Base-by-base conservation (phyloP, 2,797 vertebrate species). In the Gymnoscopelus microlampas region DNA sequence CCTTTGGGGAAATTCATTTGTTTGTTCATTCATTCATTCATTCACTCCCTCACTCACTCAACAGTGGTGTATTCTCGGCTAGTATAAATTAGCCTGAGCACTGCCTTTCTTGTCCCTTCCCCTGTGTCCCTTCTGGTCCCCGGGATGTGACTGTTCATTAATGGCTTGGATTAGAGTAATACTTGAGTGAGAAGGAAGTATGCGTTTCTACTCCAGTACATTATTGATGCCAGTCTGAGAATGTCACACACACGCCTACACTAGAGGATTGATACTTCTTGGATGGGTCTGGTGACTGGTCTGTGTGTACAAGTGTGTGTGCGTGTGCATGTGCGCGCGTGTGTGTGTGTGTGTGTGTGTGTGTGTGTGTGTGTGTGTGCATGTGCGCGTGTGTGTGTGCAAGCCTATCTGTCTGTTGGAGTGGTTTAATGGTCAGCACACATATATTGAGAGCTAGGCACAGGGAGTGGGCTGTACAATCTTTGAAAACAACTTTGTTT, bases 111-210 rank as follows among this genome's bases (percentile, higher is more conserved):
- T 44, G 44, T 67, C 60, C 54, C 61, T 64, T 47, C 55, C 55
- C 44, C 35, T 49, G 35, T 69, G 59, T 61, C 57, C 13, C 35
- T 72, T 63, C 81, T 50, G 74, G 69, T 71, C 9, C 63, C 66
- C 44, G 6, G 63, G 74, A 80, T 77, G 68, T 68, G 62, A 63
- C 63, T 60, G n/a, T 65, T 75, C 72, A 74, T 49, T 74, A 81
- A 79, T 63, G 63, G 63, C 54, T 62, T 53, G 87, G 77, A 88
- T 84, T 74, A 78, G 64, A 87, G 70, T 63, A 69, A 70, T 79
- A 60, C 63, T 68, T 12, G 65, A 67, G 72, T 74, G 60, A 70
- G 68, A 75, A 81, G 60, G 51, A 73, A 73, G 59, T 55, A 48
- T 23, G 59, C 68, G 62, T 63, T 14, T 15, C 56, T 68, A 77